Evolutionary conservation across 2,888 invertebrate species (phyloP).

Genomic region (Caprella mutica): DNA sequence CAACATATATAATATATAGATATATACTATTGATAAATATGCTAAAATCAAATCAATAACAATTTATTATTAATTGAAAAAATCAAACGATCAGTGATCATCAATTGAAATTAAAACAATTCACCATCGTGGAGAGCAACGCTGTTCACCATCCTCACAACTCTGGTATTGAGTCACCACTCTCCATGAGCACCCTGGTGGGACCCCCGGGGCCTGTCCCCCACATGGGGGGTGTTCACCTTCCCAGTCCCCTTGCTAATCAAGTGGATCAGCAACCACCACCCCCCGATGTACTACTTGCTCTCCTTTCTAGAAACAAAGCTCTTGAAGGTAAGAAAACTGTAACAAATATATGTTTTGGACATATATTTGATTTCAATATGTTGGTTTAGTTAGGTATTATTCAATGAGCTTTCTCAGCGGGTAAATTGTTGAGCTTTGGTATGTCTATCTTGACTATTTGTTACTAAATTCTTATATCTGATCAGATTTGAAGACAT

Average conservation of each 20-base stretch:
- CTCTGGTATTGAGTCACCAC: too few species aligned
- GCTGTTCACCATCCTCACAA: too few species aligned
- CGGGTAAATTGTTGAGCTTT: background rate
- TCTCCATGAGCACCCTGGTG: constrained; percentile 27
- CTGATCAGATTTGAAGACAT: background rate
- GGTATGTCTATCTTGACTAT: constrained; percentile 1
- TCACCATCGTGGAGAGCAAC: too few species aligned
- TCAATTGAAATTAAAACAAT: too few species aligned
- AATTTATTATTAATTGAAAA: too few species aligned
- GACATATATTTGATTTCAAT: background rate
- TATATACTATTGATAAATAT: too few species aligned
- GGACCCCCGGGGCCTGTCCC: constrained; percentile 6
- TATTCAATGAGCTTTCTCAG: background rate
- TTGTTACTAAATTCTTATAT: background rate
- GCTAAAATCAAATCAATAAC: too few species aligned
- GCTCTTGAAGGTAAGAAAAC: constrained; percentile 70
- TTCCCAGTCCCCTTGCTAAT: constrained; percentile 9
- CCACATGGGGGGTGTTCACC: constrained; percentile 5
- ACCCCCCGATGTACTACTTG: constrained; percentile 67
- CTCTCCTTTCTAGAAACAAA: constrained; percentile 73
- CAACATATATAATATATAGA: too few species aligned
- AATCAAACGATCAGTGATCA: too few species aligned
- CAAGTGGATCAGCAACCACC: constrained; percentile 21
- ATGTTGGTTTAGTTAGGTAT: background rate
- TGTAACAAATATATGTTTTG: background rate